A percentile compares a stretch with the other conserved stretches of the same genome.
Conservation (phyloP, 2,797 vertebrate species). For the Mus spretus region DNA sequence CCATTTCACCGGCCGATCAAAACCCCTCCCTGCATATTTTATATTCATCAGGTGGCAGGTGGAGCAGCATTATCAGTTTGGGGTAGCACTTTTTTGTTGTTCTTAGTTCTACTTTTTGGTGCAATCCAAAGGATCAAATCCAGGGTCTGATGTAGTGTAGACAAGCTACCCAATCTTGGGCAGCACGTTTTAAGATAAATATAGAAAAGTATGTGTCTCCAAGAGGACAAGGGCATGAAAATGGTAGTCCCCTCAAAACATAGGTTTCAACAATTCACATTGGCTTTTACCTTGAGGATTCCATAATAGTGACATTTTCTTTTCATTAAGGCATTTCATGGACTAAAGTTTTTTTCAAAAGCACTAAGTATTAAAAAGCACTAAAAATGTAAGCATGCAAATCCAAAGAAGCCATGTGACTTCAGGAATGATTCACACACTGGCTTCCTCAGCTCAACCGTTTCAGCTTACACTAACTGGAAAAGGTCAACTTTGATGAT, state of each 20-base stretch:
- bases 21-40: constrained; percentile 32
- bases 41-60: constrained; percentile 43
- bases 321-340: constrained; percentile 64
- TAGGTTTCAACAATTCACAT: constrained; percentile 37
- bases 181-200: constrained; percentile 49
- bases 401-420: constrained; percentile 8
- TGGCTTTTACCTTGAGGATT: constrained; percentile 64
- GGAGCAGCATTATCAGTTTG: constrained; percentile 18
- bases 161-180: neutral
- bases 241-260: constrained; percentile 45
- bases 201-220: constrained; percentile 19
- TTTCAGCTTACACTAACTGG: constrained; percentile 52
- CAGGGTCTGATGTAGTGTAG: neutral
- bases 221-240: constrained; percentile 48
- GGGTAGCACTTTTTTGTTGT: neutral
- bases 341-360: constrained; percentile 55
- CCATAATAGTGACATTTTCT: constrained; percentile 29
- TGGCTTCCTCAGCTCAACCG: constrained; percentile 21
- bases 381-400: constrained; percentile 54
- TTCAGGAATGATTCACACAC: constrained; percentile 53
- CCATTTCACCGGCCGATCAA: constrained; percentile 58
- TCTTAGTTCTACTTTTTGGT: neutral
- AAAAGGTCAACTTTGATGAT: constrained; percentile 46
- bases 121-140: neutral
- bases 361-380: constrained; percentile 43